Percentiles rank a stretch among this genome's conserved stretches.
Evolutionary conservation across 2,113 vertebrate genomes (phyloP).

Genomic region (Phyllostomus discolor): DNA sequence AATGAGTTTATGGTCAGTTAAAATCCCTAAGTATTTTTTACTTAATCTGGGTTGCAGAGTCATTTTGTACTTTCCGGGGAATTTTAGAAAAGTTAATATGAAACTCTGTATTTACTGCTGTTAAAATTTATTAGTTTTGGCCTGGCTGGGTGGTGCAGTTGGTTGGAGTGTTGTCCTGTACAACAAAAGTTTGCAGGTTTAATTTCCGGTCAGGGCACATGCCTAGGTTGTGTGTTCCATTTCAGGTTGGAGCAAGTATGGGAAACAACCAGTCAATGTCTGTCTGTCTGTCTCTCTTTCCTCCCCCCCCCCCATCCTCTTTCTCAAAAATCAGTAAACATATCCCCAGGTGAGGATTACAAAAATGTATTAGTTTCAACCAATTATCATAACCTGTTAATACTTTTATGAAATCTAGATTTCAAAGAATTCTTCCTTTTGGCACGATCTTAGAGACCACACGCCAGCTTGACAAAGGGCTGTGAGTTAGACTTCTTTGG

Average conservation of each 20-base stretch:
- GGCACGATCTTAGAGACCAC: background rate
- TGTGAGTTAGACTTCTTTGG: background rate
- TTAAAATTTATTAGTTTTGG: background rate
- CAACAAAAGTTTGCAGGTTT: no score
- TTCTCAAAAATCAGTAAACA: no score
- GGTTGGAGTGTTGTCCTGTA: no score
- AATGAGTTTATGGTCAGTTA: background rate
- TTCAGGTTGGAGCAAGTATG: no score
- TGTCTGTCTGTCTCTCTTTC: no score
- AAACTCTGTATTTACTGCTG: background rate
- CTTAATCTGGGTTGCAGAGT: background rate
- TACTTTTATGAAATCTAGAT: background rate
- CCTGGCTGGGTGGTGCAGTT: no score
- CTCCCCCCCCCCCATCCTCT: no score
- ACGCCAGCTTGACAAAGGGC: background rate
- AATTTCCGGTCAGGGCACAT: no score
- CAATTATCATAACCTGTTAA: background rate
- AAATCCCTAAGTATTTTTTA: background rate
- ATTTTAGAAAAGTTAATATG: background rate
- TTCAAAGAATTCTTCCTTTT: background rate
- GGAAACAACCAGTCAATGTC: no score
- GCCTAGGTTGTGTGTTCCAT: no score
- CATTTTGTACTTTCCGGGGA: background rate
- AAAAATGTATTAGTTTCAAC: background rate
- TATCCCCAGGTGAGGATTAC: no score